A percentile compares a stretch with the other conserved stretches of the same genome.
These are phyloP conservation scores for Plestiodon gilberti DNA, from an alignment of 2,113 vertebrate species.

Conservation along the genomic window DNA sequence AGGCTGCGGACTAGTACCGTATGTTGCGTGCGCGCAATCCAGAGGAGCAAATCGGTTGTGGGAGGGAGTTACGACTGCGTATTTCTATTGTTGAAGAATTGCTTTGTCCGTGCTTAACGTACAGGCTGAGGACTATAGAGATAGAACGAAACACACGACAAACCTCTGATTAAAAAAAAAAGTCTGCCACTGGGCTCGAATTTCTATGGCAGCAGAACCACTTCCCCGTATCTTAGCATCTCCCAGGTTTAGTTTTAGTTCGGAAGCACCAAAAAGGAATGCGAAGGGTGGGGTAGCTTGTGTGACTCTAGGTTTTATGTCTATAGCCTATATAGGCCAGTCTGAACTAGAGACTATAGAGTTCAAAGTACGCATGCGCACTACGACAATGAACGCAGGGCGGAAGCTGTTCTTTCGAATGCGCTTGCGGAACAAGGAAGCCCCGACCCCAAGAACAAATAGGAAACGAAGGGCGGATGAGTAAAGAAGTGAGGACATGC, in stretches of 20 bases:
- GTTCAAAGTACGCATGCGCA: neutral
- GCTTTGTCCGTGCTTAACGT: neutral
- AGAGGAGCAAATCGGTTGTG: neutral
- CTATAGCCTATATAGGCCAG: neutral
- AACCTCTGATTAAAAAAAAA: neutral
- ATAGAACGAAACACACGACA: neutral
- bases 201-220: neutral
- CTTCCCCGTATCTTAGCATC: too few species aligned
- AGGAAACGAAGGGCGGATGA: neutral
- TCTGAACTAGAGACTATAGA: too few species aligned
- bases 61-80: neutral
- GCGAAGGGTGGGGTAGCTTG: too few species aligned
- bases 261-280: neutral
- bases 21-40: constrained; percentile 24
- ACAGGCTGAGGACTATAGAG: neutral
- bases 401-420: neutral
- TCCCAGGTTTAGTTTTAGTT: too few species aligned
- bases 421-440: constrained; percentile 58
- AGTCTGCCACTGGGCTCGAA: neutral
- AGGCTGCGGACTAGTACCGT: too few species aligned
- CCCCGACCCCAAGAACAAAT: neutral
- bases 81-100: neutral
- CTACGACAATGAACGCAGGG: too few species aligned
- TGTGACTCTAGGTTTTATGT: neutral
- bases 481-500: neutral